Conservation (phyloP, 2,797 vertebrate genomes). For the Hydrophis major region DNA sequence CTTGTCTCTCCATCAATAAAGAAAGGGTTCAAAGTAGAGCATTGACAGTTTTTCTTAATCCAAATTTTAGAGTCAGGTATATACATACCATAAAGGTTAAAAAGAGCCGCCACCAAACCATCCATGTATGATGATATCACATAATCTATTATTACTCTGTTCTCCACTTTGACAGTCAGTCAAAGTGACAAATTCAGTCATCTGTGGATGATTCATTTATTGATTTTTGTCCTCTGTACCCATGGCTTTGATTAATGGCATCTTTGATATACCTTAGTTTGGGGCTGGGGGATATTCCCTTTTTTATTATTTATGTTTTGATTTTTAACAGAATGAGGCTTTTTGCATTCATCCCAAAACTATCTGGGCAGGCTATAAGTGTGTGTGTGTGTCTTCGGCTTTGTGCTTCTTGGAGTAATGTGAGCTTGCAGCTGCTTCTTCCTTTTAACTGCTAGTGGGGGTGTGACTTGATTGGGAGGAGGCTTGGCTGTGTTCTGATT, state of each 20-base stretch:
- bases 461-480: too few relatives aligned
- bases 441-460: too few relatives aligned
- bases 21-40: background rate
- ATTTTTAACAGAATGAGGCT: background rate
- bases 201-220: background rate
- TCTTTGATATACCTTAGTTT: background rate
- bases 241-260: background rate
- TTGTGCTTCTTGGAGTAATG: too few relatives aligned
- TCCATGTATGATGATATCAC: background rate
- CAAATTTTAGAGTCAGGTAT: background rate
- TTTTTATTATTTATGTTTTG: background rate
- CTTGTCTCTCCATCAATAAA: background rate
- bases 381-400: too few relatives aligned
- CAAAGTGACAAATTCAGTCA: background rate
- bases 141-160: background rate
- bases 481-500: too few relatives aligned
- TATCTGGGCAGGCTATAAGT: background rate
- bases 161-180: background rate
- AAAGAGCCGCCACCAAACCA: background rate
- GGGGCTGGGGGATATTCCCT: background rate
- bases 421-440: too few relatives aligned
- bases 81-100: background rate
- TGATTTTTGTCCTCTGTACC: background rate
- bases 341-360: background rate
- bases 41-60: background rate